Percentiles rank a stretch among this genome's conserved stretches.
These are phyloP conservation scores for Darevskia nairensis DNA, from an alignment of 2,797 vertebrate genomes.

Conservation along the genomic window DNA sequence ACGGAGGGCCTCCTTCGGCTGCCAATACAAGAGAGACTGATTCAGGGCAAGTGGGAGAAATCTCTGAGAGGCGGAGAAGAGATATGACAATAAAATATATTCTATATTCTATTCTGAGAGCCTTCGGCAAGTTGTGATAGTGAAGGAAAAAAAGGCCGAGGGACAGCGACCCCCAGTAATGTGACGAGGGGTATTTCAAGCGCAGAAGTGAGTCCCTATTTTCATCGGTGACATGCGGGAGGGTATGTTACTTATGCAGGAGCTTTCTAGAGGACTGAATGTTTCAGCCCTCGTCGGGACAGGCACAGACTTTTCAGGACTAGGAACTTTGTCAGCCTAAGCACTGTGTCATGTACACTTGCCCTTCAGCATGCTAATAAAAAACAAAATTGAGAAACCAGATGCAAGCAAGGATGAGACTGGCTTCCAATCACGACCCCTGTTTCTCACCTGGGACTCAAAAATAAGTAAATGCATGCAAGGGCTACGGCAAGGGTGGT, in stretches of 20 bases:
- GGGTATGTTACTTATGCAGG: conserved; percentile 1
- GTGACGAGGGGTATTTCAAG: background rate
- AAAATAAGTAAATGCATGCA: too few species aligned
- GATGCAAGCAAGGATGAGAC: too few species aligned
- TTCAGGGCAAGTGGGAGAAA: background rate
- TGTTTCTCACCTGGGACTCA: too few species aligned
- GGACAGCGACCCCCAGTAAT: background rate
- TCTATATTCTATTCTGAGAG: background rate
- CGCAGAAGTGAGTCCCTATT: background rate
- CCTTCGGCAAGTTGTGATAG: background rate
- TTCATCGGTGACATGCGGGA: background rate
- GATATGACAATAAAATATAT: too few species aligned
- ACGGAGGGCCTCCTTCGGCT: background rate
- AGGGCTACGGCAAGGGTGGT: too few species aligned
- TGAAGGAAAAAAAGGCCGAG: background rate
- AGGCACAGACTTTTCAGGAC: background rate
- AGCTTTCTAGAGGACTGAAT: background rate
- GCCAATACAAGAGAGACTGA: too few species aligned
- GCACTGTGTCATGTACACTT: too few species aligned
- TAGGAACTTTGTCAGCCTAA: background rate
- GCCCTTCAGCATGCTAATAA: background rate
- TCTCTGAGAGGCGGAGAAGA: background rate
- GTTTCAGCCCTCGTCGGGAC: conserved; percentile 7
- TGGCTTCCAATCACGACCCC: too few species aligned
- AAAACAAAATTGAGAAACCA: background rate